Conservation (phyloP, 2,888 invertebrate species). For the Trilocha varians region DNA sequence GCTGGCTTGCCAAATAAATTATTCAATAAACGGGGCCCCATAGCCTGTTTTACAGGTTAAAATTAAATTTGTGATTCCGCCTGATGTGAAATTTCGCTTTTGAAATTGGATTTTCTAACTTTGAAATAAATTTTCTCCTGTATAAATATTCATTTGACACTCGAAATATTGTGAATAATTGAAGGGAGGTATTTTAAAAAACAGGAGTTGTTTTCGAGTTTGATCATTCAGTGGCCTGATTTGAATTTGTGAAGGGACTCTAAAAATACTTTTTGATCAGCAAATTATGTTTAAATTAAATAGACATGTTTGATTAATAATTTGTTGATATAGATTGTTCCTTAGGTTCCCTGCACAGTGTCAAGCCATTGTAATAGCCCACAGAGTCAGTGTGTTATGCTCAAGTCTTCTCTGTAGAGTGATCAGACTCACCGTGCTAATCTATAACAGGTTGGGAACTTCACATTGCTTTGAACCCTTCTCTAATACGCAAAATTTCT, state of each 20-base stretch:
- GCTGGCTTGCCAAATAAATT: conserved; percentile 20
- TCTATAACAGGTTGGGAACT: too few relatives aligned
- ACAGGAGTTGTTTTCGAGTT: neutral
- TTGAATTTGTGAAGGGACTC: neutral
- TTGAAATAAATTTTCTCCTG: conserved; percentile 15
- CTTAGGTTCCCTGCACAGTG: too few relatives aligned
- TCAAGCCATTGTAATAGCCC: too few relatives aligned
- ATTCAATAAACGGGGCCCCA: conserved; percentile 26
- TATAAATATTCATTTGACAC: conserved; percentile 5
- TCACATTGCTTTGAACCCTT: too few relatives aligned
- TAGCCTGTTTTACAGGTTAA: conserved; percentile 26
- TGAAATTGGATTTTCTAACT: conserved; percentile 21
- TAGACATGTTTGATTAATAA: too few relatives aligned
- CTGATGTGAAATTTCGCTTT: conserved; percentile 18
- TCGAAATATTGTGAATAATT: conserved; percentile 3
- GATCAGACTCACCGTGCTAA: too few relatives aligned
- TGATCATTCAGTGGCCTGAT: neutral
- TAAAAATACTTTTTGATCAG: too few relatives aligned
- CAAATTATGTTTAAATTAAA: too few relatives aligned
- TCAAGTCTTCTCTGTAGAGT: too few relatives aligned
- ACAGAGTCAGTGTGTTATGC: too few relatives aligned
- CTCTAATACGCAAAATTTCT: too few relatives aligned
- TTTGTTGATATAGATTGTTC: too few relatives aligned
- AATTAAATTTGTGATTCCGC: conserved; percentile 26
- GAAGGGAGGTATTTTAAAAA: neutral